Conservation (phyloP, 1,140 invertebrate genomes). For the Plutomurus gul region DNA sequence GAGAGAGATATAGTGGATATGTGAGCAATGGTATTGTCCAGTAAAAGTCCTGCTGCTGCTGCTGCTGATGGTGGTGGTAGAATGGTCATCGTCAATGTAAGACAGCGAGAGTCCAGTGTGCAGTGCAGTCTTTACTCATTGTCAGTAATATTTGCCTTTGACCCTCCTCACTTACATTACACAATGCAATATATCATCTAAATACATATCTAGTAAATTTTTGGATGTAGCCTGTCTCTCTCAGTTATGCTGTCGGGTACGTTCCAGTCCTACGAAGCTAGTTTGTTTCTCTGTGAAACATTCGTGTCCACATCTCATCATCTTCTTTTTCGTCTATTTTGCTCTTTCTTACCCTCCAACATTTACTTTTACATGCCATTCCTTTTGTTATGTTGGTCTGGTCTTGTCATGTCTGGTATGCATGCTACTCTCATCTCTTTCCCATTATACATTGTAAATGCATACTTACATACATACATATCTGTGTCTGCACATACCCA, state of each 20-base stretch:
- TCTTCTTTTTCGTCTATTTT: constrained; percentile 14
- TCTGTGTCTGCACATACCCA: too few species aligned
- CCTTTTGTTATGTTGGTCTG: neutral
- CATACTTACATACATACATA: too few species aligned
- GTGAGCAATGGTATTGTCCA: too few species aligned
- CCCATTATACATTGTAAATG: too few species aligned
- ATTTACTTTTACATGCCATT: neutral
- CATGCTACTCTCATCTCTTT: too few species aligned
- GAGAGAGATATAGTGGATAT: too few species aligned
- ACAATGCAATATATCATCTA: constrained; percentile 7
- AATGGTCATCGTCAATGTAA: too few species aligned
- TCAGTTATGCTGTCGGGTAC: neutral
- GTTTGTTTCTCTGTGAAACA: neutral
- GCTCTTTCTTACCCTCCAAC: neutral
- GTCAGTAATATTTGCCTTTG: neutral
- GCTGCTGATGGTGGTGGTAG: too few species aligned
- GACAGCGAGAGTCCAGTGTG: neutral
- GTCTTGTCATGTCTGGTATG: neutral
- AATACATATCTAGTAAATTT: neutral
- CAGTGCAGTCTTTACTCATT: neutral
- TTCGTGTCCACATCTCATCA: constrained; percentile 24
- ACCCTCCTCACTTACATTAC: constrained; percentile 6
- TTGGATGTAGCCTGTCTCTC: neutral
- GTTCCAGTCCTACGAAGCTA: neutral
- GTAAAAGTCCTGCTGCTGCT: too few species aligned